phyloP scores from a whole-genome alignment of 2,113 vertebrate genomes.

The Chunga burmeisteri region DNA sequence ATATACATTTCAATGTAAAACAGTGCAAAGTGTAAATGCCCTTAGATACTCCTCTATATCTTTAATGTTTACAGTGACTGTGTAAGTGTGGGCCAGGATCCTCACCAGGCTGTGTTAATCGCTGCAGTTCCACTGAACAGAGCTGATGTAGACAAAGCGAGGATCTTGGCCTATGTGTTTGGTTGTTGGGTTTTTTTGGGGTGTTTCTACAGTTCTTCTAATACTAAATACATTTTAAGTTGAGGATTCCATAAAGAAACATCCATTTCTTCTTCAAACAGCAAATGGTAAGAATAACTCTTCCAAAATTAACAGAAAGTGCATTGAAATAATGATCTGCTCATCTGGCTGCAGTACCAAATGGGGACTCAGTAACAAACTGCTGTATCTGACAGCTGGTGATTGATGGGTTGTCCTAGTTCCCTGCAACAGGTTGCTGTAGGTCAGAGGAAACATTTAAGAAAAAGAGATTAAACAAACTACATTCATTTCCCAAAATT shows the following conservation, averaged over 20 bases:
- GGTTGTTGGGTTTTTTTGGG: not conserved
- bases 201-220: not conserved
- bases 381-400: not conserved
- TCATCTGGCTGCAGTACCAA: not conserved
- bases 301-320: not conserved
- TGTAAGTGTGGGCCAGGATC: not conserved
- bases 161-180: fast-evolving
- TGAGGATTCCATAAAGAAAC: not conserved
- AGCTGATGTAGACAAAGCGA: not conserved
- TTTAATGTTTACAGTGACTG: not conserved
- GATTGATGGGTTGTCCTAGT: not conserved
- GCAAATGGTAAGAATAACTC: not conserved
- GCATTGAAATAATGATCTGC: not conserved
- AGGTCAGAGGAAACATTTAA: not conserved
- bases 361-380: not conserved
- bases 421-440: not conserved
- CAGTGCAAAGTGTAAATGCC: constrained; percentile 48
- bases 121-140: not conserved
- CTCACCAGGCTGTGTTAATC: not conserved
- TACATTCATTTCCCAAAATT: not conserved
- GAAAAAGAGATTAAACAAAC: not conserved
- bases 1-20: constrained; percentile 59
- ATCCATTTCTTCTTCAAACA: not conserved
- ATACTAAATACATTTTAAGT: not conserved
- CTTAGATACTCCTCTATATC: not conserved